phyloP scores from a whole-genome alignment of 2,888 invertebrate genomes.

The Eremobia ochroleuca region DNA sequence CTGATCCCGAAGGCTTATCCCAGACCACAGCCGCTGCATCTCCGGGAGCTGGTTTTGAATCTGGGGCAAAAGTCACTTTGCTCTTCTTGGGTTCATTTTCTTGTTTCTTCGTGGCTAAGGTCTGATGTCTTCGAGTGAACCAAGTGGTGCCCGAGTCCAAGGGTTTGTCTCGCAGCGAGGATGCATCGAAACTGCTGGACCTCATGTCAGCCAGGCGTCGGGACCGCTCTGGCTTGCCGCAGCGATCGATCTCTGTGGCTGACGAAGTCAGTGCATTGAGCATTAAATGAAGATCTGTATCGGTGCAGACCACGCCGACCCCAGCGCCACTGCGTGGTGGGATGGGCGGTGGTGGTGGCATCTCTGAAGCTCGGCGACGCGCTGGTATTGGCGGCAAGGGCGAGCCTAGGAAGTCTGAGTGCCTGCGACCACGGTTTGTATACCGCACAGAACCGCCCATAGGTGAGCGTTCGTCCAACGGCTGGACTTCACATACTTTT shows the following conservation, averaged over 20 bases:
- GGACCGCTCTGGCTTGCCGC: conserved; percentile 91
- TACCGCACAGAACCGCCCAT: conserved; percentile 91
- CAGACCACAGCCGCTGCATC: conserved; percentile 93
- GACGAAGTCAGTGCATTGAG: conserved; percentile 95
- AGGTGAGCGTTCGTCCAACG: conserved; percentile 93
- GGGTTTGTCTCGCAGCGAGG: conserved; percentile 91
- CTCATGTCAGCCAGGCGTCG: conserved; percentile 93
- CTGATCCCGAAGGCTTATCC: conserved; percentile 94
- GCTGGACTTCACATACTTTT: conserved; percentile 95
- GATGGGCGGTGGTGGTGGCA: conserved; percentile 91
- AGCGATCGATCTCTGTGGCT: conserved; percentile 94
- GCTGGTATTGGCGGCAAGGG: conserved; percentile 92
- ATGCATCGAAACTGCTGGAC: conserved; percentile 96
- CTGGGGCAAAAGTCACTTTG: conserved; percentile 92
- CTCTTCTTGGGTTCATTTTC: conserved; percentile 87
- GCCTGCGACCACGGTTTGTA: conserved; percentile 92
- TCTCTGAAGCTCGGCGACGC: conserved; percentile 94
- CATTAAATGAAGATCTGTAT: conserved; percentile 95
- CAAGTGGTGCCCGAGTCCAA: conserved; percentile 92
- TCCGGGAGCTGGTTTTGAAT: conserved; percentile 91
- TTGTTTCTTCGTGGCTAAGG: conserved; percentile 92
- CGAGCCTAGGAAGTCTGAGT: conserved; percentile 93
- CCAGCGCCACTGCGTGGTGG: conserved; percentile 89
- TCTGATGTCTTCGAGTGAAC: conserved; percentile 95
- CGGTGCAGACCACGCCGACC: conserved; percentile 95